These are phyloP conservation scores for Megaustenia siamemsis DNA, from an alignment of 2,888 invertebrate genomes.

Conservation along the genomic window DNA sequence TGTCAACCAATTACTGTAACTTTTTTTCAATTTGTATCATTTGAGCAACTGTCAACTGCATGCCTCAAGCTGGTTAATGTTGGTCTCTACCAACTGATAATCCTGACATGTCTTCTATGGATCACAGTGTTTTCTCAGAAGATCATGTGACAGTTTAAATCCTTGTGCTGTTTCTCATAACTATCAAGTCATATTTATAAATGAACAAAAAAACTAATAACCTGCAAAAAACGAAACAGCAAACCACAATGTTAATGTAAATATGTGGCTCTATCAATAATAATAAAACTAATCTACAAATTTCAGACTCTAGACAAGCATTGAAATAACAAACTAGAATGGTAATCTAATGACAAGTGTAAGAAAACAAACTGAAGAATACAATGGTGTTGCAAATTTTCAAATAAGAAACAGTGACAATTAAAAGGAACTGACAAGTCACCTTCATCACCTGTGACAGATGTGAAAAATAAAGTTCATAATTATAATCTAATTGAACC, in stretches of 20 bases:
- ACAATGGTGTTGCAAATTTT: conserved; percentile 15
- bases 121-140: no score
- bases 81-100: no score
- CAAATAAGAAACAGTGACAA: background rate
- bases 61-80: no score
- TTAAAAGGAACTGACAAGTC: conserved; percentile 50
- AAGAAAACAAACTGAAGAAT: background rate
- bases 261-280: background rate
- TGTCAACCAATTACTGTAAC: no score
- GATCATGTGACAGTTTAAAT: no score
- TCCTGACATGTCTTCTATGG: no score
- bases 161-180: no score
- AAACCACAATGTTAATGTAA: background rate
- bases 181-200: no score
- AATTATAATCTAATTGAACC: background rate
- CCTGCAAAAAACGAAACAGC: background rate
- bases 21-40: no score
- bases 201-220: background rate
- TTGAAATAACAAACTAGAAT: background rate
- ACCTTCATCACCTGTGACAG: conserved; percentile 79
- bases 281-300: background rate
- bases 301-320: background rate
- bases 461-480: conserved; percentile 60
- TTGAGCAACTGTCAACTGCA: no score
- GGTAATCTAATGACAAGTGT: conserved; percentile 12